Base-by-base conservation (phyloP, 2,888 invertebrate species). In the Ormyrus labotus region DNA sequence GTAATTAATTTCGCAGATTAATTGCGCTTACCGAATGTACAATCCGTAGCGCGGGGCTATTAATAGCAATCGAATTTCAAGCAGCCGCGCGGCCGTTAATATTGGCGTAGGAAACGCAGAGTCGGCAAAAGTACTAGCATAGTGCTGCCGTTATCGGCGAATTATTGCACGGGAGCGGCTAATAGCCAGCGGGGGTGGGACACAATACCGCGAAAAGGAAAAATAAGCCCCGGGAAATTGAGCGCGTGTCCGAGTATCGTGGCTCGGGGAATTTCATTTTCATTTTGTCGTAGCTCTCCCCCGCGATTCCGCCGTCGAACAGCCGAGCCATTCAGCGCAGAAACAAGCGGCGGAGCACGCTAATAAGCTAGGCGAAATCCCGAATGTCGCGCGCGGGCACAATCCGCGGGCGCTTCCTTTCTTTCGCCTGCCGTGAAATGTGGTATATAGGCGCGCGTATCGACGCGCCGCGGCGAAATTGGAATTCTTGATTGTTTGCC, bases 251-350 rank as follows among this genome's bases (percentile, higher is more conserved):
- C 34, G 34, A 34, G 34, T 4, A 34, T 4, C 34, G 7, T 55
- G 53, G 57, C 45, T 5, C 11, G 10, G 47, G 73, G 58, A 79
- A 79, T 73, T 79, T 79, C 73, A 79, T 79, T 73, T 79, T 73
- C 73, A 51, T 63, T 64, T 60, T 45, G 50, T 45, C 34, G 9
- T 47, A 45, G 47, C 63, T 64, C 45, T 0, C 6, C 2, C 57
- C 2, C 57, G n/a, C 34, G 47, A n/a, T 48, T n/a, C 34, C 6
- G 11, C 34, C 13, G 6, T 34, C 9, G 11, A n/a, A 34, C 47
- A 45, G n/a, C 11, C 13, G 47, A 13, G n/a, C 48, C 55, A 5
- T 63, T n/a, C 63, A 69, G 53, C 51, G 34, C n/a, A 55, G 64
- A 55, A 55, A 48, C 13, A 13, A 55, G 53, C 60, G 55, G 8